A percentile compares a stretch with the other conserved stretches of the same genome.
These are phyloP conservation scores for Lampropteryx suffumata DNA, from an alignment of 2,888 invertebrate genomes.

Conservation along the genomic window DNA sequence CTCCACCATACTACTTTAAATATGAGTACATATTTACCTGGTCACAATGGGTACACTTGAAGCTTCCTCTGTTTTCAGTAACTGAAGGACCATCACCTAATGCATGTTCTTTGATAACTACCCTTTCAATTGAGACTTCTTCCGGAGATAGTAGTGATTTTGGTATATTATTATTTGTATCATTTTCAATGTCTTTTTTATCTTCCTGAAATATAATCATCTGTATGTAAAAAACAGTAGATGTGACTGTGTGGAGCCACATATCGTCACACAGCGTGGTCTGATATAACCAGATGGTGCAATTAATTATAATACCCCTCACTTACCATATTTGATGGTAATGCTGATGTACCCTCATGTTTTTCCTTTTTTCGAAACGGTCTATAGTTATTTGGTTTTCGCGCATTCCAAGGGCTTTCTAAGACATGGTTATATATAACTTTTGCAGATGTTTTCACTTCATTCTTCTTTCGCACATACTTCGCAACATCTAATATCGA, in stretches of 20 bases:
- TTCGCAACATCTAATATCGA: conserved; percentile 3
- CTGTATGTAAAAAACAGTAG: no score
- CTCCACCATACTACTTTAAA: no score
- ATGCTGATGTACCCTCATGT: conserved; percentile 1
- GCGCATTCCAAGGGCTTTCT: conserved; percentile 83
- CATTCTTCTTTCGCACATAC: conserved; percentile 10
- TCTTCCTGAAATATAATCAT: conserved; percentile 39
- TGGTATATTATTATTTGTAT: conserved; percentile 56
- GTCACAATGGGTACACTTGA: conserved; percentile 54
- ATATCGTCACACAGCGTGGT: no score
- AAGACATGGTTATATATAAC: conserved; percentile 77
- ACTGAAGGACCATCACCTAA: not conserved
- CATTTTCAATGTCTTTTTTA: conserved; percentile 41
- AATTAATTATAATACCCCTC: no score
- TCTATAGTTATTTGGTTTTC: conserved; percentile 58
- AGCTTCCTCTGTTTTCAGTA: conserved; percentile 34
- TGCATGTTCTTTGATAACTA: conserved; percentile 19
- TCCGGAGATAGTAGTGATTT: conserved; percentile 9
- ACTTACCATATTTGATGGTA: conserved; percentile 36
- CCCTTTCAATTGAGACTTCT: conserved; percentile 14
- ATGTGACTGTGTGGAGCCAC: no score
- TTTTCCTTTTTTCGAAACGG: conserved; percentile 57
- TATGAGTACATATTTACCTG: conserved; percentile 54
- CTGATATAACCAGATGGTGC: no score
- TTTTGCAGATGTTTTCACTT: conserved; percentile 14